phyloP scores from a whole-genome alignment of 2,888 invertebrate genomes.

The Lepeophtheirus nordmannii region DNA sequence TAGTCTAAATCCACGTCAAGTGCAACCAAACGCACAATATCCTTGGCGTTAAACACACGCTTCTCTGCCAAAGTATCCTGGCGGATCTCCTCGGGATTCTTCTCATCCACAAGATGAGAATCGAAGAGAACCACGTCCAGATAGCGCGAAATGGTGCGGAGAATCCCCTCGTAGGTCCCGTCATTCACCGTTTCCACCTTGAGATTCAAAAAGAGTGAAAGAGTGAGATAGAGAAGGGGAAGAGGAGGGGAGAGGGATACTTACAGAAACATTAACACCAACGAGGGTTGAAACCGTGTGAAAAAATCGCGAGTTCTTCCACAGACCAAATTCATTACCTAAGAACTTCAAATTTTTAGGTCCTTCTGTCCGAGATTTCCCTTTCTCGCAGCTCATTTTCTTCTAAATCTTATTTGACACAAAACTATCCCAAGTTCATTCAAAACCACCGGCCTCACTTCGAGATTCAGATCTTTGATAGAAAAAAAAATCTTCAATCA shows the following conservation, averaged over 20 bases:
- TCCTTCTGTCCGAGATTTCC: too few species aligned
- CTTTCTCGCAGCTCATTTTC: too few species aligned
- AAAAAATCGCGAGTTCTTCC: not conserved
- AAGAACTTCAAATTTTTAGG: too few species aligned
- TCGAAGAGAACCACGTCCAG: slow-evolving; percentile 67
- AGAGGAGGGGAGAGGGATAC: not conserved
- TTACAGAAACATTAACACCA: not conserved
- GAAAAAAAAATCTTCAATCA: too few species aligned
- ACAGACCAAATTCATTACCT: not conserved
- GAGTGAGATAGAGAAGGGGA: not conserved
- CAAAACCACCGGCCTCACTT: not conserved
- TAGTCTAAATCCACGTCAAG: slow-evolving; percentile 74
- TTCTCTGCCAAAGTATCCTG: slow-evolving; percentile 58
- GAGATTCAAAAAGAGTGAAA: not conserved
- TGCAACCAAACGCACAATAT: slow-evolving; percentile 65
- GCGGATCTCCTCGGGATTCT: slow-evolving; percentile 45
- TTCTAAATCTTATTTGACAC: too few species aligned
- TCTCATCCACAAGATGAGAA: slow-evolving; percentile 56
- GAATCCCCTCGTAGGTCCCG: slow-evolving; percentile 3
- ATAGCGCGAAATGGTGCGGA: not conserved
- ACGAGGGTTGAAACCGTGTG: not conserved
- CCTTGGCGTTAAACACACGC: slow-evolving; percentile 64
- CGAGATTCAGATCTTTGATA: too few species aligned
- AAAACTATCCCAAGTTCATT: not conserved
- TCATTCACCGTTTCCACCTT: not conserved